phyloP scores from a whole-genome alignment of 1,140 invertebrate species.

The Drosophila prosaltans region DNA sequence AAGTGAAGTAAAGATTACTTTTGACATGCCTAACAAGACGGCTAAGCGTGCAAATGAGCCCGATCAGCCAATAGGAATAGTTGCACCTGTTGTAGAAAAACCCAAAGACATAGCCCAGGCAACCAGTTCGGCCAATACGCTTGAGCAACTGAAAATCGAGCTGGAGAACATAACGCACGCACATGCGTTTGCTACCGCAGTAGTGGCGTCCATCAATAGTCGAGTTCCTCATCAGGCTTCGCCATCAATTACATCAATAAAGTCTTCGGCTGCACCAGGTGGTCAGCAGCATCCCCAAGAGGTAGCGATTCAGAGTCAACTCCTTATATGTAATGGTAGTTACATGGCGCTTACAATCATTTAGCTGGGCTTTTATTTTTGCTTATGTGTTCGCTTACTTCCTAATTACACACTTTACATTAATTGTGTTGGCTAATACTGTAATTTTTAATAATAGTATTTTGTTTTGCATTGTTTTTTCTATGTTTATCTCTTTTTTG shows the following conservation, averaged over 20 bases:
- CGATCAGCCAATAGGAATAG: conserved; percentile 1
- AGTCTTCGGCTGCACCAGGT: conserved; percentile 28
- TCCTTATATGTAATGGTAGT: conserved; percentile 33
- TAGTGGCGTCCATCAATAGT: conserved; percentile 70
- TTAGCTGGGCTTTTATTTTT: conserved; percentile 3
- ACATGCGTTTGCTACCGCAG: conserved; percentile 75
- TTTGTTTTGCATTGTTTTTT: neutral
- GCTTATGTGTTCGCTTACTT: conserved; percentile 9
- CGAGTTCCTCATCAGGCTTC: conserved; percentile 60
- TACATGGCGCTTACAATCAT: conserved; percentile 3
- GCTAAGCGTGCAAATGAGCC: conserved; percentile 13
- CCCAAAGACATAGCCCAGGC: conserved; percentile 63
- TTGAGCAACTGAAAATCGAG: conserved; percentile 85
- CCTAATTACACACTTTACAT: conserved; percentile 6
- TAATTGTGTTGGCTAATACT: conserved; percentile 2
- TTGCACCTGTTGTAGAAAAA: conserved; percentile 43
- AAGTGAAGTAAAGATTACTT: conserved; percentile 71
- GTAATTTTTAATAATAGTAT: neutral
- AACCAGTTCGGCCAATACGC: conserved; percentile 83
- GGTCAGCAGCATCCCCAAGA: conserved; percentile 53
- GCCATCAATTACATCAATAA: conserved; percentile 58
- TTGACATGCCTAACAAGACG: conserved; percentile 66
- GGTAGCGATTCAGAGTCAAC: conserved; percentile 37
- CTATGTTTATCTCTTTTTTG: neutral
- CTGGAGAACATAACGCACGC: conserved; percentile 85